Evolutionary conservation across 1,140 invertebrate species (phyloP), one percentile per base, ranked within the genome.

Genomic region (Piezodorus guildinii): DNA sequence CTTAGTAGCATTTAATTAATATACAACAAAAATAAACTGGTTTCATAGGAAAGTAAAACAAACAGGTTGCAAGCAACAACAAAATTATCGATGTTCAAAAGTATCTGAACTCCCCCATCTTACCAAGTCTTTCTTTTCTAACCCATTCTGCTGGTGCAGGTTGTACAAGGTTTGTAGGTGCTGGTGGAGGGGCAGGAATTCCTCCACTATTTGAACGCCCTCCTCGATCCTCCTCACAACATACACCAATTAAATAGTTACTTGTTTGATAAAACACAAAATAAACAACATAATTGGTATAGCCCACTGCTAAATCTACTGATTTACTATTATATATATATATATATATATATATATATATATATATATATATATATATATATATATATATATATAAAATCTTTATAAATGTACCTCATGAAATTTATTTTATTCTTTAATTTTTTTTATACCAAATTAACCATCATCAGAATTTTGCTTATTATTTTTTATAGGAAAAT

Each of bases 51-150:
- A 5, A 19, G 30, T 34, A 34, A 44, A 62, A 62, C 19, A 21
- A 65, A 54, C 45, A 46, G 23, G 25, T 52, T 23, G 27, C 30
- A 23, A 52, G 34, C 16, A 21, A 39, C 16, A 49, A 30, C n/a
- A 62, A 25, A 51, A 59, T 34, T 10, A 62, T 62, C 59, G 43
- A 27, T 44, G 23, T 80, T 84, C 34, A 95, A 78, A 96, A 94
- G 77, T 96, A 96, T 76, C 92, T 84, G 75, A 96, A 94, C 82
- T 94, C 92, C 78, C 92, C 92, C 82, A 93, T 93, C 78, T 93
- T 94, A 75, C 91, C 92, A 70, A 90, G 83, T 68, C 91, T 82
- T 74, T 94, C 88, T 73, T 87, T 87, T 68, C 87, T 83, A 66
- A 90, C 85, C 86, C 87, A 88, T 72, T 91, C 88, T 17, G 85